phyloP scores from a whole-genome alignment of 2,888 invertebrate genomes.

The Scaptomyza caliginosa region DNA sequence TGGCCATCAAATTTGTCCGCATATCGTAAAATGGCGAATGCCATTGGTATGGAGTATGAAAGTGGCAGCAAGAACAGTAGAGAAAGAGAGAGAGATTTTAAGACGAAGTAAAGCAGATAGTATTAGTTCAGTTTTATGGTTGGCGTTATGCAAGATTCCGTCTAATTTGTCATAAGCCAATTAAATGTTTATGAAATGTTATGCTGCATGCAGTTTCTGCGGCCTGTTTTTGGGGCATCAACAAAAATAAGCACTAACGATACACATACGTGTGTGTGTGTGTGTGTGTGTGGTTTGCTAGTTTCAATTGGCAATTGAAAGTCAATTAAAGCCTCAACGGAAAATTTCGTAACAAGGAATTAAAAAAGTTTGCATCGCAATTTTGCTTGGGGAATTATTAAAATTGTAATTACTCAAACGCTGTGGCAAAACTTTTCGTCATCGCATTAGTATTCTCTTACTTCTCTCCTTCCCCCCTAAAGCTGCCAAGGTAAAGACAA shows the following conservation, averaged over 20 bases:
- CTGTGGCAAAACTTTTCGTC: conserved; percentile 57
- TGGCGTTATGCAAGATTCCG: conserved; percentile 52
- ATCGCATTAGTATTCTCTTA: background rate
- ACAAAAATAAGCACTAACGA: background rate
- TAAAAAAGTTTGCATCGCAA: conserved; percentile 52
- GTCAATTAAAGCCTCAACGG: conserved; percentile 58
- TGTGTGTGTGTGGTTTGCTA: background rate
- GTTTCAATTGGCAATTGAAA: conserved; percentile 59
- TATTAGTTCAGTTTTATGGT: conserved; percentile 37
- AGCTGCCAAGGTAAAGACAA: conserved; percentile 41
- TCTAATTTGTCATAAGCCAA: conserved; percentile 47
- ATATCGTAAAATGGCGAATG: conserved; percentile 36
- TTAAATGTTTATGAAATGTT: conserved; percentile 44
- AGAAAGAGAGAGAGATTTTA: background rate
- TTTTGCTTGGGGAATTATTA: conserved; percentile 63
- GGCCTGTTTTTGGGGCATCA: conserved; percentile 13
- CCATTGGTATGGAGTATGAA: conserved; percentile 53
- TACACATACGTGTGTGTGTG: background rate
- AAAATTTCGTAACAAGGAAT: conserved; percentile 48
- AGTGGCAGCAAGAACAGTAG: background rate
- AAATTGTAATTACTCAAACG: conserved; percentile 74
- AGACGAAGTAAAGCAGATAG: background rate
- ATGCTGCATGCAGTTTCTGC: conserved; percentile 11
- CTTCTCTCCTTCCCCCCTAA: conserved; percentile 7
- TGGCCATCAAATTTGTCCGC: conserved; percentile 20